Evolutionary conservation across 2,113 vertebrate genomes (phyloP), one percentile per base, ranked within the genome.

Genomic region (Thomomys bottae): DNA sequence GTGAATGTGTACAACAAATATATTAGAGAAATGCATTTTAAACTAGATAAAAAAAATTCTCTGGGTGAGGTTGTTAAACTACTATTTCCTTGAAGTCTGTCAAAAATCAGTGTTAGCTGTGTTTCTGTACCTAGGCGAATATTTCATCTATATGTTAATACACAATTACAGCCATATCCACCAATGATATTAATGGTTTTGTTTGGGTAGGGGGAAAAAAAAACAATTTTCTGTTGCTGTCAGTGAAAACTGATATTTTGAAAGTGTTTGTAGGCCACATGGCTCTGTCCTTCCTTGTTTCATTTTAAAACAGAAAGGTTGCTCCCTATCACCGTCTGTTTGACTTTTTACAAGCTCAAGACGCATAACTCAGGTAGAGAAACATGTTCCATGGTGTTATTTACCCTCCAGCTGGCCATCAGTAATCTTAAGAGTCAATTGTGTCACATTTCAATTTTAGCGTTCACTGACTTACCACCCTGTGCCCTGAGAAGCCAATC

Each of bases 381-480:
- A 96, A 67, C 21, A 3, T n/a, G 54, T 92, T 92, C 91, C 84
- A 89, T 34, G 87, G 89, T 96, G 92, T 93, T 80, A 96, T 96
- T 87, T 26, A 12, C 87, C 83, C 30, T 49, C 73, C 61, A 77
- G 66, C 88, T 91, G 87, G 88, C 84, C 87, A 78, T 82, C 85
- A 61, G 54, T 96, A 95, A 96, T 96, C 95, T 97, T 95, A 96
- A 96, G 95, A 96, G 1, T 96, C 95, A 97, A 96, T 94, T 96
- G 93, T 92, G 92, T 96, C 95, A 97, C 92, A 91, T 96, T 97
- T 97, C 96, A 96, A 72, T 97, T 97, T 95, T 93, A 42, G 83
- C 68, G 76, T 72, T 94, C 94, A 84, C 40, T 95, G 96, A 97
- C 96, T 97, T 96, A 95, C 78, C 92, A 83, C 40, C 57, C 42